A percentile compares a stretch with the other conserved stretches of the same genome.
phyloP scores from a whole-genome alignment of 1,140 invertebrate genomes.

The Bombus ignitus region DNA sequence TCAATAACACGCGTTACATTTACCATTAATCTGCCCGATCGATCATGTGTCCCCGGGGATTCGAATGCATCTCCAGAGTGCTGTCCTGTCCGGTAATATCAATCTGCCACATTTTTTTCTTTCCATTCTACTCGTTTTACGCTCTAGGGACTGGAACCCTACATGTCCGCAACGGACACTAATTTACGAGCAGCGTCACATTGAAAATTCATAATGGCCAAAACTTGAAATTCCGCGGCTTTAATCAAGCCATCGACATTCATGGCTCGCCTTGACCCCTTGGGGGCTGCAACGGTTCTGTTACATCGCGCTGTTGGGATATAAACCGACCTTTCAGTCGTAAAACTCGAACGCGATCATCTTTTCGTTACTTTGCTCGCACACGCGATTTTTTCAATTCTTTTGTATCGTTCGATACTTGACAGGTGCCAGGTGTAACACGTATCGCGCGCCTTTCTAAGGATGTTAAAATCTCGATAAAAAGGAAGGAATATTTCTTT shows the following conservation, averaged over 20 bases:
- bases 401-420: neutral
- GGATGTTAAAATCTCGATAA: neutral
- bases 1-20: neutral
- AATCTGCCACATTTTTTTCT: neutral
- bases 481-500: neutral
- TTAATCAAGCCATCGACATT: slow-evolving; percentile 36
- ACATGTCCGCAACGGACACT: neutral
- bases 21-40: neutral
- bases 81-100: slow-evolving; percentile 11
- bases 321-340: neutral
- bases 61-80: neutral
- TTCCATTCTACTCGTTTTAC: neutral
- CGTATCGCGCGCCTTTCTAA: too few species aligned
- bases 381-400: neutral
- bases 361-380: neutral
- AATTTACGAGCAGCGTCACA: slow-evolving; percentile 8
- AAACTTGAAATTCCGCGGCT: slow-evolving; percentile 1
- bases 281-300: neutral
- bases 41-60: neutral
- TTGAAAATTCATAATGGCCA: slow-evolving; percentile 17
- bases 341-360: slow-evolving; percentile 1
- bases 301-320: neutral
- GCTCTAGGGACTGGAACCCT: too few species aligned
- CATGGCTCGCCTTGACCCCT: slow-evolving; percentile 1
- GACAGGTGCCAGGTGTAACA: too few species aligned